Conservation (phyloP, 1,140 invertebrate genomes). For the Stratiolaelaps scimitus region DNA sequence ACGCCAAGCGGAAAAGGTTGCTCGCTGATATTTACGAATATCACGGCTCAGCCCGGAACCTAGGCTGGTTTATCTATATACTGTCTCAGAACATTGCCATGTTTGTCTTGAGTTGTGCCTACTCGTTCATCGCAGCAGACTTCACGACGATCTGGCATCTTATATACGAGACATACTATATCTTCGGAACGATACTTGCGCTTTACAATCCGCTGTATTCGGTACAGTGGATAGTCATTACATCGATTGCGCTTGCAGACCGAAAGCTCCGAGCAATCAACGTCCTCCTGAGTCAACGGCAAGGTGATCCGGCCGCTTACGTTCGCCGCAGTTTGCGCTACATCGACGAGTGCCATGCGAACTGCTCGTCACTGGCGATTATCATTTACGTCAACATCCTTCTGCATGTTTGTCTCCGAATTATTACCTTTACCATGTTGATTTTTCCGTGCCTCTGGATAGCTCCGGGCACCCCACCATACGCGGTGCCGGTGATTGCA, state of each 20-base stretch:
- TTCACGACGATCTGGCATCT: neutral
- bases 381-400: neutral
- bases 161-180: neutral
- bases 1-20: neutral
- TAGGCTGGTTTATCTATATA: neutral
- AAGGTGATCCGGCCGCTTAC: neutral
- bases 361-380: neutral
- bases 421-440: slow-evolving; percentile 12
- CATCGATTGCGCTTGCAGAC: neutral
- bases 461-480: neutral
- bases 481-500: neutral
- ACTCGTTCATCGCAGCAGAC: neutral
- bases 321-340: neutral
- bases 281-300: neutral
- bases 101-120: neutral
- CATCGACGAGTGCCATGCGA: neutral
- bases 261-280: neutral
- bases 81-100: neutral
- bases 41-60: neutral
- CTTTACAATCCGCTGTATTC: neutral
- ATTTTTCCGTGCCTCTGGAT: slow-evolving; percentile 1
- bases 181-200: neutral
- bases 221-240: neutral
- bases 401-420: neutral
- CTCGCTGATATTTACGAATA: neutral